phyloP scores from a whole-genome alignment of 1,140 invertebrate genomes.

The Trachymyrmex septentrionalis region DNA sequence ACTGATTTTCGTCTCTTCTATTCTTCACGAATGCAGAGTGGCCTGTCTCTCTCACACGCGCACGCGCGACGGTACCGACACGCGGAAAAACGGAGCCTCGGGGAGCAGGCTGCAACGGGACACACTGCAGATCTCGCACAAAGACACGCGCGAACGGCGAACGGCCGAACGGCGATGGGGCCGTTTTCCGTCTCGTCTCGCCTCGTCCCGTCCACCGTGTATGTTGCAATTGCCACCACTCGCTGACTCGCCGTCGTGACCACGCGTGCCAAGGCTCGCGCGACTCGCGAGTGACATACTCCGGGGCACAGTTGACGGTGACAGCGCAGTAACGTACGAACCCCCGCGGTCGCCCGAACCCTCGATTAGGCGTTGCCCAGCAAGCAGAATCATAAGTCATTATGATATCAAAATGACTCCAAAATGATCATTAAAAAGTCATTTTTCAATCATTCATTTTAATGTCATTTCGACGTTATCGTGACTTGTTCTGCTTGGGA shows the following conservation, averaged over 20 bases:
- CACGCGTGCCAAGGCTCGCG: constrained; percentile 67
- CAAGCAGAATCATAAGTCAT: too few species aligned
- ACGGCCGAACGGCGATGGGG: background rate
- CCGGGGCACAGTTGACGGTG: constrained; percentile 18
- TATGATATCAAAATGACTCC: too few species aligned
- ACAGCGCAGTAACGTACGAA: constrained; percentile 37
- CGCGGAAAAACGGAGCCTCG: background rate
- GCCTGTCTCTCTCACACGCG: background rate
- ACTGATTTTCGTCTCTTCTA: too few species aligned
- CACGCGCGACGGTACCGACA: constrained; percentile 31
- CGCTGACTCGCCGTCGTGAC: constrained; percentile 48
- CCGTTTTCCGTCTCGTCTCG: constrained; percentile 30
- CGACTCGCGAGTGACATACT: constrained; percentile 57
- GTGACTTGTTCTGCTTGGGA: too few species aligned
- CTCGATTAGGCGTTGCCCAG: constrained; percentile 23
- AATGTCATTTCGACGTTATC: too few species aligned
- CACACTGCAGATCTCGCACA: constrained; percentile 36
- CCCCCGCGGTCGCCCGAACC: background rate
- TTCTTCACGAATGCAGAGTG: background rate
- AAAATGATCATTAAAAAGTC: too few species aligned
- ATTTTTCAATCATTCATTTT: too few species aligned
- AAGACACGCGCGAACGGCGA: constrained; percentile 12
- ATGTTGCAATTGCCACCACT: constrained; percentile 18
- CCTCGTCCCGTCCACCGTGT: constrained; percentile 31
- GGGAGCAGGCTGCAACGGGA: constrained; percentile 32